A percentile compares a stretch with the other conserved stretches of the same genome.
Evolutionary conservation across 2,888 invertebrate species (phyloP).

Genomic region (Cephus runcator): DNA sequence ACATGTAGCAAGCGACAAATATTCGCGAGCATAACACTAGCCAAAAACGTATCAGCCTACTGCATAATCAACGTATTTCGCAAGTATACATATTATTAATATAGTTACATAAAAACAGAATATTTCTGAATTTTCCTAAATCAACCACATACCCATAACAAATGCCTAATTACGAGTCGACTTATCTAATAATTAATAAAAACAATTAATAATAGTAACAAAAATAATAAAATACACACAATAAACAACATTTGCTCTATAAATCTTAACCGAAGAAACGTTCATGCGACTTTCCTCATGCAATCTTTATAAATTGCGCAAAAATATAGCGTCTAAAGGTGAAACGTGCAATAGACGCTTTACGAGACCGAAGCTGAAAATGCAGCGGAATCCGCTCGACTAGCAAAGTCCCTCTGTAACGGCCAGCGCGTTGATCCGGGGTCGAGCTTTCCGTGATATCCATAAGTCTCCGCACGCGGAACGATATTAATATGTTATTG

Average conservation of each 20-base stretch:
- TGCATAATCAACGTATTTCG: neutral
- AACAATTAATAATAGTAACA: neutral
- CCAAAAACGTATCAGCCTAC: neutral
- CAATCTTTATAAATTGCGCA: constrained; percentile 41
- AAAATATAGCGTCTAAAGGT: constrained; percentile 32
- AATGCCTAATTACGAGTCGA: neutral
- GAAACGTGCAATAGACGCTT: constrained; percentile 58
- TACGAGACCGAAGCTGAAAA: constrained; percentile 55
- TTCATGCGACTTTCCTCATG: constrained; percentile 16
- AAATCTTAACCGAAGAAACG: neutral
- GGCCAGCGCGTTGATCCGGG: constrained; percentile 50
- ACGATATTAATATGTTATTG: constrained; percentile 66
- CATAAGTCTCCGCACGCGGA: constrained; percentile 49
- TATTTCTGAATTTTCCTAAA: neutral
- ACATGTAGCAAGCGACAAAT: neutral
- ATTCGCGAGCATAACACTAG: neutral
- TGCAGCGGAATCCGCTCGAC: constrained; percentile 31
- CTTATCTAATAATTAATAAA: neutral
- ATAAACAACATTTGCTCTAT: neutral
- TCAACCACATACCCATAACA: neutral
- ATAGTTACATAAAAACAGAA: neutral
- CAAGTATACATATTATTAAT: neutral
- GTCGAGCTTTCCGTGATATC: constrained; percentile 45
- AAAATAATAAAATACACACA: neutral
- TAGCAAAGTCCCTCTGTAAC: constrained; percentile 28